phyloP scores from a whole-genome alignment of 2,113 vertebrate genomes.

The Glaucidium brasilianum region DNA sequence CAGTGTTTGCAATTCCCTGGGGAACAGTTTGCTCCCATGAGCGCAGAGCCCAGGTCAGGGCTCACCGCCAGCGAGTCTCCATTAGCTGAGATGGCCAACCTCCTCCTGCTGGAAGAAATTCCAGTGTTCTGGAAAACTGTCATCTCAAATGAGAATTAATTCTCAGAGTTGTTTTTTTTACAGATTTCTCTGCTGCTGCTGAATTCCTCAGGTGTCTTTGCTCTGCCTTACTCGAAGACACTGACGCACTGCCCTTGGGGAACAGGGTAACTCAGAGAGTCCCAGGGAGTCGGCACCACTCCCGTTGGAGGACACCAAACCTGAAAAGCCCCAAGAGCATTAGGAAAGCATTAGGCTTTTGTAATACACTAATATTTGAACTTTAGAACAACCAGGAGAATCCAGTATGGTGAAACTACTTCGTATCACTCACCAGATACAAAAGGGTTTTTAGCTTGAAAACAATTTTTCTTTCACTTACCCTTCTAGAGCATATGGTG shows the following conservation, averaged over 20 bases:
- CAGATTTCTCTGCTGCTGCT: background rate
- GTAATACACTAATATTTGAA: background rate
- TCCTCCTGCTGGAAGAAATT: background rate
- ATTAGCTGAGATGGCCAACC: background rate
- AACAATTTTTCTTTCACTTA: background rate
- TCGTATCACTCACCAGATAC: background rate
- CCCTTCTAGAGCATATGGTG: background rate
- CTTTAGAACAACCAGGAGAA: background rate
- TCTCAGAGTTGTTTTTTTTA: background rate
- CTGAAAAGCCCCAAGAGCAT: background rate
- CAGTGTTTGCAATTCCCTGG: background rate
- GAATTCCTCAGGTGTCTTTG: background rate
- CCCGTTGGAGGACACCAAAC: background rate
- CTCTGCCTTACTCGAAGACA: background rate
- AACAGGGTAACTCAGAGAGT: background rate
- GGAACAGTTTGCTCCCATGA: background rate
- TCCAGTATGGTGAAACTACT: background rate
- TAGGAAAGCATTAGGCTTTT: background rate
- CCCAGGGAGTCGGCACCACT: background rate
- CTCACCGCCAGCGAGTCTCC: rapidly evolving
- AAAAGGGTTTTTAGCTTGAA: background rate
- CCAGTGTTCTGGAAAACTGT: background rate
- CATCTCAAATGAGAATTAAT: background rate
- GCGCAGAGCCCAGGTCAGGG: background rate
- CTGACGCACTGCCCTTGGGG: background rate